These are phyloP conservation scores for Ploceus nigricollis DNA, from an alignment of 2,113 vertebrate species.

Conservation along the genomic window DNA sequence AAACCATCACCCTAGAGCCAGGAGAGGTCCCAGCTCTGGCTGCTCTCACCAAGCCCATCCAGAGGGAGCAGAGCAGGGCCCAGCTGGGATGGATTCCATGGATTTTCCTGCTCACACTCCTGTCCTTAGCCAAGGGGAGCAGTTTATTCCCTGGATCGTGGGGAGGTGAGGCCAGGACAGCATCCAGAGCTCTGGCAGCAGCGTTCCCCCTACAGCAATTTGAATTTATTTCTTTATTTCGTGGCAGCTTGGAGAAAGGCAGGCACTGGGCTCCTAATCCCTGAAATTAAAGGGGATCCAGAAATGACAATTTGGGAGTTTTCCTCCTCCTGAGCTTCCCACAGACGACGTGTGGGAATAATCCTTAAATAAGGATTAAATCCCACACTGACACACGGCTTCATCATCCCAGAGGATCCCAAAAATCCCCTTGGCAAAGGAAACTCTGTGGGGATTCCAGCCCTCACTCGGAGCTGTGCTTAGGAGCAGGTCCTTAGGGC, in stretches of 20 bases:
- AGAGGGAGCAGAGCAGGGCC: not conserved
- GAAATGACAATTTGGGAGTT: not conserved
- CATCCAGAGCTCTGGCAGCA: not conserved
- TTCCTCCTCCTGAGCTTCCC: not conserved
- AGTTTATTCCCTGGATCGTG: not conserved
- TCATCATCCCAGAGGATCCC: not conserved
- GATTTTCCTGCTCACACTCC: not conserved
- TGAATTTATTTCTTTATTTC: not conserved
- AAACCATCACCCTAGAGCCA: rapidly evolving
- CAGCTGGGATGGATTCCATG: not conserved
- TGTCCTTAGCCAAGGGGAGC: not conserved
- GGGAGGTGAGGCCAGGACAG: slow-evolving; percentile 45
- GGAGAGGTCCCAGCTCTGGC: not conserved
- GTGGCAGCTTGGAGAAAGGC: not conserved
- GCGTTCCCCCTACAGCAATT: rapidly evolving
- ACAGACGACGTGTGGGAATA: not conserved
- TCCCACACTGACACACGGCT: not conserved
- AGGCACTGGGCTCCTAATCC: not conserved
- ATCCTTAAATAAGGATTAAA: not conserved
- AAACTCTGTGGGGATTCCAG: not conserved
- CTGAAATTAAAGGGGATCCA: not conserved
- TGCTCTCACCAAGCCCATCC: not conserved
- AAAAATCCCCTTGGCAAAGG: not conserved
- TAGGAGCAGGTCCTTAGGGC: not conserved
- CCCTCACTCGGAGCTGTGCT: rapidly evolving